These are phyloP conservation scores for Drosophila rhopaloa DNA, from an alignment of 1,140 invertebrate species.

Conservation along the genomic window DNA sequence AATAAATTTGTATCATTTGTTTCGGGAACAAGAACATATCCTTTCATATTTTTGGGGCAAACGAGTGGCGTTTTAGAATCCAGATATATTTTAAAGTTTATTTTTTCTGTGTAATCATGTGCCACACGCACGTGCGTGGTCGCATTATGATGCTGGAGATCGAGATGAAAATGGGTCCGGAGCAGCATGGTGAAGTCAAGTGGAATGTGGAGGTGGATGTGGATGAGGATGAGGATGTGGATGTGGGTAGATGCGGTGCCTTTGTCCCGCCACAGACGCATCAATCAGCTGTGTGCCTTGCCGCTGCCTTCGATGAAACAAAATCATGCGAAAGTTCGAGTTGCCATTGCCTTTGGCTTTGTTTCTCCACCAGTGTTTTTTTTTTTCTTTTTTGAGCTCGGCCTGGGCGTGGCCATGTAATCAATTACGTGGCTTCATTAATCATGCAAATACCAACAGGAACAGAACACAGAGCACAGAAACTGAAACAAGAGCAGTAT, in stretches of 20 bases:
- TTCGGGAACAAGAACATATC: too few relatives aligned
- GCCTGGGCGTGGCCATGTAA: slow-evolving; percentile 67
- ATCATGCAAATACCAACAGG: slow-evolving; percentile 75
- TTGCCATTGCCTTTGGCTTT: slow-evolving; percentile 14
- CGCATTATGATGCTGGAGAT: slow-evolving; percentile 44
- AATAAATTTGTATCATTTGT: too few relatives aligned
- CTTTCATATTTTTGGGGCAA: too few relatives aligned
- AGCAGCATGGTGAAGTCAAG: neutral
- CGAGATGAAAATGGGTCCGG: slow-evolving; percentile 13
- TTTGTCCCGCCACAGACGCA: slow-evolving; percentile 56
- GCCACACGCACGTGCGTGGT: slow-evolving; percentile 54
- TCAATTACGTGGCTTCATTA: slow-evolving; percentile 80
- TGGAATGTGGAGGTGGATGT: neutral
- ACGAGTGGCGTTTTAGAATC: too few relatives aligned
- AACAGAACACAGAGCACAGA: slow-evolving; percentile 20
- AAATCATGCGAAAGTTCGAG: slow-evolving; percentile 46
- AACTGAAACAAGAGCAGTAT: slow-evolving; percentile 37
- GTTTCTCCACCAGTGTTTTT: slow-evolving; percentile 6
- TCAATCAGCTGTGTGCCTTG: slow-evolving; percentile 70
- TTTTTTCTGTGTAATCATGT: slow-evolving; percentile 34
- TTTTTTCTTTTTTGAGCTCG: slow-evolving; percentile 5
- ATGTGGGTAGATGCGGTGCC: slow-evolving; percentile 20
- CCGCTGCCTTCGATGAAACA: slow-evolving; percentile 55
- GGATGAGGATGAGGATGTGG: neutral
- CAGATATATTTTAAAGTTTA: neutral